Base-by-base conservation (phyloP, 2,113 vertebrate species). In the Syngnathus typhle region DNA sequence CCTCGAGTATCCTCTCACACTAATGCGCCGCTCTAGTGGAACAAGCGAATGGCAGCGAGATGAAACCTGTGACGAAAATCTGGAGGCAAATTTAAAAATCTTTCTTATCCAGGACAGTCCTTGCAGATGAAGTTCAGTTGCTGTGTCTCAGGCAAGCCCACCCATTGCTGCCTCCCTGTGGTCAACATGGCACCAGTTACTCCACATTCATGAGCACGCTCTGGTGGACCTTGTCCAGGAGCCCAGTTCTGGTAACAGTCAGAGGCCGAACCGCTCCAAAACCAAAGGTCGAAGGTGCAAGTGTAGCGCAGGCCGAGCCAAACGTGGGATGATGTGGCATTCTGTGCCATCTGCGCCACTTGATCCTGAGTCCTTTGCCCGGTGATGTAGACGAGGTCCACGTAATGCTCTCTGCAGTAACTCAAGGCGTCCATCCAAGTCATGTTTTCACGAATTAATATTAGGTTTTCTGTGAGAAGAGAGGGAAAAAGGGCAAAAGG, bases 81-180 rank as follows among this genome's bases (percentile, higher is more conserved):
- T 11, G 55, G 59, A 32, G 15, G 21, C 44, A 68, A 15, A 47
- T n/a, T 36, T 19, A 43, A 11, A 52, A 65, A 65, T 3, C 15
- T 21, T 55, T 10, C 43, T 80, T 65, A 80, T 37, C 49, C 68
- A 43, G 47, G 27, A 61, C 80, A 81, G 11, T 73, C 37, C 21
- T n/a, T 49, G 52, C 87, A 89, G 68, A 90, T 82, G 67, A 89
- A 88, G 68, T 89, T 89, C 61, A 89, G 72, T 41, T 69, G 60
- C 9, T 87, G 64, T 9, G 69, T 88, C 66, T 83, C 78, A 7
- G 69, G 60, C 73, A 87, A 69, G 27, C 76, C 73, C 1, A 85
- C 79, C 85, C 89, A 89, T 52, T 80, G 86, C 80, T 89, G 85
- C 85, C 83, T n/a, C 78, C 88, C 79, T 60, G 87, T 88, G 87